Evolutionary conservation across 2,888 invertebrate genomes (phyloP), one percentile per base, ranked within the genome.

Genomic region (Sesia apiformis): DNA sequence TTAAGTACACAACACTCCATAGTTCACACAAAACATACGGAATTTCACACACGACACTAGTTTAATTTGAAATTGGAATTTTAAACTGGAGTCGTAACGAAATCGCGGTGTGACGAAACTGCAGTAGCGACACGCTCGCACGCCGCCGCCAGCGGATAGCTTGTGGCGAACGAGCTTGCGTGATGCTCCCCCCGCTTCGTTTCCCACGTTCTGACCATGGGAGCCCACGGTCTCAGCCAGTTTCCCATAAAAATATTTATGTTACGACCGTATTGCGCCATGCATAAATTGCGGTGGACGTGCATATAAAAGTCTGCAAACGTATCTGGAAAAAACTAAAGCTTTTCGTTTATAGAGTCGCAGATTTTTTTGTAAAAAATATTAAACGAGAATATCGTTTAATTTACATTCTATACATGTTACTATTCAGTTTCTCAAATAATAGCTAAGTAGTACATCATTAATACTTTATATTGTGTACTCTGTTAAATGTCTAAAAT

Each of bases 221-320:
- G 65, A 46, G 46, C 4, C 46, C 46, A 46, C 50, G 50, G 66
- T 70, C 70, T 72, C 65, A 70, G 67, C 63, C 70, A 64, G 71
- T 67, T 65, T 69, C 75, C 73, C 80, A 84, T 84, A 78, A 80
- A 84, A 84, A 82, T 81, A 82, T 81, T 78, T 76, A 73, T 69
- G 72, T 69, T 66, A 64, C 71, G 60, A 68, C 71, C 78, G 74
- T 83, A 81, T 80, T 82, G 84, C 85, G 84, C 78, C 77, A 74
- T 82, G 76, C 78, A 81, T 79, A 75, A 71, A 74, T 76, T 75
- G 69, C 58, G 60, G 60, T 41, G 53, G 41, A 43, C 56, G 39
- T 40, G 39, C 52, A 52, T 5, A 42, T 52, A 40, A 40, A 52
- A 7, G 8, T 52, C 38, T 50, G 5, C 5, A 6, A 46, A 4